These are phyloP conservation scores for Holocentrus rufus DNA, from an alignment of 2,797 vertebrate genomes.

Conservation along the genomic window DNA sequence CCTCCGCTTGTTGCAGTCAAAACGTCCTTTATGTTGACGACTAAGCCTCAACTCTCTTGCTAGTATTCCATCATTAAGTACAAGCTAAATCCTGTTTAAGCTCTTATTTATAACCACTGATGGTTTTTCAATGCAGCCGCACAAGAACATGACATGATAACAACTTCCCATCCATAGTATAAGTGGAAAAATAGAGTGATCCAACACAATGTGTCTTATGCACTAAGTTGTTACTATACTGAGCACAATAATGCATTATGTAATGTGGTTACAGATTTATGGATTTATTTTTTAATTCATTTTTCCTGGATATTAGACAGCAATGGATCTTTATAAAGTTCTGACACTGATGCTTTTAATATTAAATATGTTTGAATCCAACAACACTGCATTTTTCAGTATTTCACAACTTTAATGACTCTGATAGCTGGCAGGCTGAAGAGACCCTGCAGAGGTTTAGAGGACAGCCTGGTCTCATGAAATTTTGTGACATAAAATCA, in stretches of 20 bases:
- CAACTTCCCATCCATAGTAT: slow-evolving; percentile 29
- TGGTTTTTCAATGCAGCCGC: slow-evolving; percentile 50
- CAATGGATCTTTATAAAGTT: neutral
- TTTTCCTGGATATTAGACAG: neutral
- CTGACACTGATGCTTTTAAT: neutral
- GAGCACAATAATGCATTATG: neutral
- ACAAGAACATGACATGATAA: slow-evolving; percentile 39
- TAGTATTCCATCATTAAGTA: slow-evolving; percentile 7
- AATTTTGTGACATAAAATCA: too few relatives aligned
- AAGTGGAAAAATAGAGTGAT: slow-evolving; percentile 43
- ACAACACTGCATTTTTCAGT: neutral
- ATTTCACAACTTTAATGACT: too few relatives aligned
- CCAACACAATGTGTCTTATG: slow-evolving; percentile 15
- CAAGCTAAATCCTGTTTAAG: slow-evolving; percentile 5
- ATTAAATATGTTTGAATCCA: neutral
- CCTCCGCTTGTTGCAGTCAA: neutral
- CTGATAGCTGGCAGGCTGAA: too few relatives aligned
- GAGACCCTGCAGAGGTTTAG: too few relatives aligned
- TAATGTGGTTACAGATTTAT: neutral
- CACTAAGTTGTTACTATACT: slow-evolving; percentile 8
- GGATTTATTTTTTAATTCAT: neutral
- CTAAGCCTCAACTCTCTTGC: slow-evolving; percentile 7
- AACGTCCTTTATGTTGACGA: slow-evolving; percentile 14
- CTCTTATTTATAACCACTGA: slow-evolving; percentile 29
- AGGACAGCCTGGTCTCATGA: too few relatives aligned